Conservation (phyloP, 64 coral and sea anemone genomes). For the Actinia tenebrosa region DNA sequence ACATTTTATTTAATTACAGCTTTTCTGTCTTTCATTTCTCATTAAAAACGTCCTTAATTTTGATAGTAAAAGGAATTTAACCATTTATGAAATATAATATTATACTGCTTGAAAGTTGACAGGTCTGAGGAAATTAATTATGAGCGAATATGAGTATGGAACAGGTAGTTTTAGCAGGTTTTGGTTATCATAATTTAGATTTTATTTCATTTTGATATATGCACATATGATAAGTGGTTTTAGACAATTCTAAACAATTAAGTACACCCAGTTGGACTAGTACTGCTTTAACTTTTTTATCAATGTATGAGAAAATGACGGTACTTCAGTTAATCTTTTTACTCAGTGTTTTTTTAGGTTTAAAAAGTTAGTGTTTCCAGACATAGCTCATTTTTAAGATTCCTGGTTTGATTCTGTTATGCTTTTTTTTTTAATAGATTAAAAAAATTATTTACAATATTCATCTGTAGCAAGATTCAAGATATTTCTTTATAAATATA, state of each 20-base stretch:
- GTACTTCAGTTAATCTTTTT: background rate
- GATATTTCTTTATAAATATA: too few species aligned
- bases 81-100: background rate
- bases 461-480: too few species aligned
- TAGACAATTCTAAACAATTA: background rate
- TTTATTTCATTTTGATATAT: background rate
- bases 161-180: background rate
- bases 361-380: too few species aligned
- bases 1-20: too few species aligned
- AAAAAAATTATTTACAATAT: too few species aligned
- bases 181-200: background rate
- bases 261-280: too few species aligned
- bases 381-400: too few species aligned
- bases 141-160: background rate
- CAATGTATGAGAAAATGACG: background rate
- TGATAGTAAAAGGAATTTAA: background rate
- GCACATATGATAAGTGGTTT: background rate
- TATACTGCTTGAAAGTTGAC: background rate
- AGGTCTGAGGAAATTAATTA: background rate
- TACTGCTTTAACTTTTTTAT: background rate
- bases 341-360: background rate
- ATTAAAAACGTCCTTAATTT: background rate
- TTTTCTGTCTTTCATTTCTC: background rate
- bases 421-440: too few species aligned
- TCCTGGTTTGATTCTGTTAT: too few species aligned